Percentiles rank a stretch among this genome's conserved stretches.
phyloP scores from a whole-genome alignment of 2,888 invertebrate genomes.

The Rosalia funebris region DNA sequence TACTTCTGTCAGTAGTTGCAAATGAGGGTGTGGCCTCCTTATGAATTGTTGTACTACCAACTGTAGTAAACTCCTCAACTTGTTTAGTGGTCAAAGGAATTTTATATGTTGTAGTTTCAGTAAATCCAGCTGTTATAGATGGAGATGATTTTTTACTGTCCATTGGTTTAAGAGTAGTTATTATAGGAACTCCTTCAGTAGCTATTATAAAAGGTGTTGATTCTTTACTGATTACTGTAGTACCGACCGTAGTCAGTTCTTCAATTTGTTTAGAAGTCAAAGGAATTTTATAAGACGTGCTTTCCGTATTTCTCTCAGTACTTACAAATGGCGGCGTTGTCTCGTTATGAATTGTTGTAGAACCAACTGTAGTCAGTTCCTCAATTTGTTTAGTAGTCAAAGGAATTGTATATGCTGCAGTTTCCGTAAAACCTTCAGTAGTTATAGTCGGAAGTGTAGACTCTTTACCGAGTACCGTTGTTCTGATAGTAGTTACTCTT shows the following conservation, averaged over 20 bases:
- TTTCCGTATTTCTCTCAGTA: neutral
- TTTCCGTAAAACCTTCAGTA: conserved; percentile 19
- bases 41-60: neutral
- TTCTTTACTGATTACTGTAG: neutral
- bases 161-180: conserved; percentile 1
- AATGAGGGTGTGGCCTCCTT: neutral
- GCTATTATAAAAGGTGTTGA: neutral
- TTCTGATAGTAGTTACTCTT: no score
- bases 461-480: conserved; percentile 2
- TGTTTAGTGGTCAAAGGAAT: conserved; percentile 8
- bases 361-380: conserved; percentile 5
- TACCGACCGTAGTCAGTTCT: conserved; percentile 15
- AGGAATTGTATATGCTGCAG: conserved; percentile 1
- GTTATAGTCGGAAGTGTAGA: neutral
- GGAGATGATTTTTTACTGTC: neutral
- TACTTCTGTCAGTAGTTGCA: conserved; percentile 2
- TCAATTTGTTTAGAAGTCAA: conserved; percentile 26
- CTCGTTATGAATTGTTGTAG: neutral
- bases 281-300: neutral
- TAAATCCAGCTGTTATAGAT: neutral
- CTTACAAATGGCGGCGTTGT: neutral
- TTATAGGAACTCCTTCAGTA: neutral
- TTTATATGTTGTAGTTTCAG: conserved; percentile 32
- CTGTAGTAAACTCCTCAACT: neutral
- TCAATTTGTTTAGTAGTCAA: neutral